These are phyloP conservation scores for Oxygymnocypris stewartii DNA, from an alignment of 2,113 vertebrate genomes.

Conservation along the genomic window DNA sequence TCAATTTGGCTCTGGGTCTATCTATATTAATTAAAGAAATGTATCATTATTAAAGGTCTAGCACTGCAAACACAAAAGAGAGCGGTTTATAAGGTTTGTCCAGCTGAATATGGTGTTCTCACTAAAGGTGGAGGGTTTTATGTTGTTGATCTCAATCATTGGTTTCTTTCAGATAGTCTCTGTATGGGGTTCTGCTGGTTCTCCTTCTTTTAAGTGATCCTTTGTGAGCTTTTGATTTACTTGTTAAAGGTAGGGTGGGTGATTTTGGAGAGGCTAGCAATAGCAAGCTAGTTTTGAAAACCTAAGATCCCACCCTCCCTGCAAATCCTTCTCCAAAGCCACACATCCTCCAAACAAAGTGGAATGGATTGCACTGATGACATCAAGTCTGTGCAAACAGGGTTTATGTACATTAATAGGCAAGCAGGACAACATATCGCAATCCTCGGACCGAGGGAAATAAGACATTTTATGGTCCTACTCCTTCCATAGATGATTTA, in stretches of 20 bases:
- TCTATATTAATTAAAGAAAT: neutral
- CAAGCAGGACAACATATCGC: too few relatives aligned
- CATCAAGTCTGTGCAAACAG: too few relatives aligned
- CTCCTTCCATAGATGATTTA: too few relatives aligned
- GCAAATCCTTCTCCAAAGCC: too few relatives aligned
- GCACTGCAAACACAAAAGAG: conserved; percentile 40
- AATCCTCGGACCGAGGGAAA: too few relatives aligned
- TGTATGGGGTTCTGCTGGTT: neutral
- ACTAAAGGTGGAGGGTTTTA: neutral
- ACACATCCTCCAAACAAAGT: too few relatives aligned
- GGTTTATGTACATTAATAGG: too few relatives aligned
- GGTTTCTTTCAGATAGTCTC: neutral
- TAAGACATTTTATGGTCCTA: too few relatives aligned
- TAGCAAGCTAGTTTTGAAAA: too few relatives aligned
- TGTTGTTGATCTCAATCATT: neutral
- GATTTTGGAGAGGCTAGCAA: too few relatives aligned
- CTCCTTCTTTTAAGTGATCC: neutral
- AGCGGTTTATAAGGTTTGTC: conserved; percentile 56
- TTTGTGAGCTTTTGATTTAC: neutral
- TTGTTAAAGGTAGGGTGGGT: neutral
- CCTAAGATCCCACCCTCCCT: too few relatives aligned
- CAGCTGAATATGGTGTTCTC: neutral
- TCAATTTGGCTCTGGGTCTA: neutral
- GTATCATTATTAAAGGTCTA: conserved; percentile 55
- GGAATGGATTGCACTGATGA: too few relatives aligned